A percentile compares a stretch with the other conserved stretches of the same genome.
These are phyloP conservation scores for Diachasma alloeum DNA, from an alignment of 1,140 invertebrate species.

Conservation along the genomic window DNA sequence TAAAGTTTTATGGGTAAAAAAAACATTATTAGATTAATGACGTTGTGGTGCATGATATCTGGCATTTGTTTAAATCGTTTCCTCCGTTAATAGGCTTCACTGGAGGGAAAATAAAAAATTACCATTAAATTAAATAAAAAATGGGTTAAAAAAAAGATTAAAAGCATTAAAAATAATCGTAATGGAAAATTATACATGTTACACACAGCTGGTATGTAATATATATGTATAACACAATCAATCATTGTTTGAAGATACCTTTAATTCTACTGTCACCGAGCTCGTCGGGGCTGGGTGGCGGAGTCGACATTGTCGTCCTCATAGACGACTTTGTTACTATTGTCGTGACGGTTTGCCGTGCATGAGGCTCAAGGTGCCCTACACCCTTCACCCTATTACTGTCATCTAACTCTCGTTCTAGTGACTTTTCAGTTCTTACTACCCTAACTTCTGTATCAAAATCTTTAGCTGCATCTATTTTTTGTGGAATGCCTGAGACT, in stretches of 20 bases:
- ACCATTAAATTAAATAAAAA: neutral
- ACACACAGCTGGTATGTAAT: slow-evolving; percentile 66
- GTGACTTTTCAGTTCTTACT: slow-evolving; percentile 22
- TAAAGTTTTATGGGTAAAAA: neutral
- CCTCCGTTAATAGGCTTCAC: neutral
- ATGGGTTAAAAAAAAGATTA: slow-evolving; percentile 14
- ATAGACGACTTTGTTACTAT: slow-evolving; percentile 63
- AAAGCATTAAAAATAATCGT: slow-evolving; percentile 20
- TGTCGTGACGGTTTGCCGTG: slow-evolving; percentile 64
- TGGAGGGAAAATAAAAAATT: neutral
- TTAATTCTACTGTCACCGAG: slow-evolving; percentile 65
- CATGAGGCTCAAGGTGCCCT: slow-evolving; percentile 61
- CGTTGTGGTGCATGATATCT: slow-evolving; percentile 12
- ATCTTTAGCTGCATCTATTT: slow-evolving; percentile 40
- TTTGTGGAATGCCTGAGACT: slow-evolving; percentile 57
- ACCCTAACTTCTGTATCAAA: slow-evolving; percentile 20
- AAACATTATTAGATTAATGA: slow-evolving; percentile 15
- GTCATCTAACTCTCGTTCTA: slow-evolving; percentile 42
- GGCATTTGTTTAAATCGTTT: neutral
- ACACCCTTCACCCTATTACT: slow-evolving; percentile 47
- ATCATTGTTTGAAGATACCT: slow-evolving; percentile 62
- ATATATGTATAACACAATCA: slow-evolving; percentile 63
- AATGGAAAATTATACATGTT: slow-evolving; percentile 53
- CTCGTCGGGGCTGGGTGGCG: slow-evolving; percentile 65
- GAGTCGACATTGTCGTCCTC: slow-evolving; percentile 62